phyloP scores from a whole-genome alignment of 1,140 invertebrate species.

The Drosophila kanapiae region DNA sequence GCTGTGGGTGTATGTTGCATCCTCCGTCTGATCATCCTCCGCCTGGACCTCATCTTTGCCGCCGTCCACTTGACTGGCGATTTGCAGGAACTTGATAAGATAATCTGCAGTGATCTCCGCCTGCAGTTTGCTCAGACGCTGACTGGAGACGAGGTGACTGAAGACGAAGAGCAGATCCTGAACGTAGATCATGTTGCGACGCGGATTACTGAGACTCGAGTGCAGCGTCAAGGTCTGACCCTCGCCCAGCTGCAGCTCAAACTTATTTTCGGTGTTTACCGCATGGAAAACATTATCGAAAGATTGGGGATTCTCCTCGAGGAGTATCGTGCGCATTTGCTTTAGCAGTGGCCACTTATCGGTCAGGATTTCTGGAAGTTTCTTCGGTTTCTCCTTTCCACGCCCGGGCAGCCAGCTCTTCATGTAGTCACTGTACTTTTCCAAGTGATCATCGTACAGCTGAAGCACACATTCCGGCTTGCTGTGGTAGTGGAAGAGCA shows the following conservation, averaged over 20 bases:
- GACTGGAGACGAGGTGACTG: conserved; percentile 43
- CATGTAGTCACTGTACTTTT: conserved; percentile 58
- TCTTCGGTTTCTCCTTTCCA: background rate
- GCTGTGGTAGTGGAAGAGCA: conserved; percentile 79
- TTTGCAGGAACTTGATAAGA: conserved; percentile 65
- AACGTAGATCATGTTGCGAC: conserved; percentile 71
- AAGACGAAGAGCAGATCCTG: conserved; percentile 68
- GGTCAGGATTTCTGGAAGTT: conserved; percentile 29
- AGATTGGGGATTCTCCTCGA: background rate
- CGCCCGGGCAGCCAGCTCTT: conserved; percentile 45
- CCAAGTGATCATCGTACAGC: conserved; percentile 55
- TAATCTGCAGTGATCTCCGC: conserved; percentile 55
- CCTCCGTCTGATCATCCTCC: conserved; percentile 21
- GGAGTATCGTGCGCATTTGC: conserved; percentile 21
- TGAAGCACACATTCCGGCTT: conserved; percentile 64
- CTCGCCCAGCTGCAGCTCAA: conserved; percentile 63
- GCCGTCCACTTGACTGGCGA: conserved; percentile 57
- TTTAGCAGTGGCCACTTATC: conserved; percentile 53
- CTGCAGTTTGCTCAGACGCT: conserved; percentile 45
- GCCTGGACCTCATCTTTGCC: conserved; percentile 1
- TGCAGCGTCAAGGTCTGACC: conserved; percentile 49
- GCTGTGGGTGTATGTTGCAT: conserved; percentile 45
- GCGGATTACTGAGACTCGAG: conserved; percentile 52
- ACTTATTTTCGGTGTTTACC: conserved; percentile 4
- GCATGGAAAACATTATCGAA: conserved; percentile 60